These are phyloP conservation scores for Xanthia togata DNA, from an alignment of 2,888 invertebrate genomes.

Conservation along the genomic window DNA sequence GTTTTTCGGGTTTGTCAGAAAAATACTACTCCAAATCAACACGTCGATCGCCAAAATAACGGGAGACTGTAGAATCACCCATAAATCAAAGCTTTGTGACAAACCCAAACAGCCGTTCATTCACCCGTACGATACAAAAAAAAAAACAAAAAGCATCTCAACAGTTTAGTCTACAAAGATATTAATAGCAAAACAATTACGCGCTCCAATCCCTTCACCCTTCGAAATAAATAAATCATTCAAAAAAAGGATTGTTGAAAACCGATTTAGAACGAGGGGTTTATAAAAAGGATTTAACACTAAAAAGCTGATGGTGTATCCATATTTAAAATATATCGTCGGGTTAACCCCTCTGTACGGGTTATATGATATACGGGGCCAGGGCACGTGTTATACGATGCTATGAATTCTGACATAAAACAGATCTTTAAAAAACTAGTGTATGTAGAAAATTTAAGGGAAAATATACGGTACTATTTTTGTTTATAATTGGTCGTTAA, in stretches of 20 bases:
- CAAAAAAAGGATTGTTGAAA: slow-evolving; percentile 80
- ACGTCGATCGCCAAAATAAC: background rate
- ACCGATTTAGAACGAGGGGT: slow-evolving; percentile 79
- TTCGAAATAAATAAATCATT: slow-evolving; percentile 77
- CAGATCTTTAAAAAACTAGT: slow-evolving; percentile 68
- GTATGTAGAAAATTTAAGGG: slow-evolving; percentile 24
- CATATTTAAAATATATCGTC: slow-evolving; percentile 82
- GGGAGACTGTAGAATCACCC: background rate
- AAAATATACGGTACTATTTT: slow-evolving; percentile 36
- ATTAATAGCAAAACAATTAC: slow-evolving; percentile 65
- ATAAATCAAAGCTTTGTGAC: slow-evolving; percentile 35
- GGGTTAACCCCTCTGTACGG: slow-evolving; percentile 78
- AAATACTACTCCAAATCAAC: background rate
- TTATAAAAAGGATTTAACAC: slow-evolving; percentile 82
- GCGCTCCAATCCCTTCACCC: slow-evolving; percentile 52
- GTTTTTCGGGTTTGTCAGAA: background rate
- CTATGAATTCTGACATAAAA: slow-evolving; percentile 81
- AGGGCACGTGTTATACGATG: slow-evolving; percentile 82
- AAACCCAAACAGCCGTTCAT: slow-evolving; percentile 45
- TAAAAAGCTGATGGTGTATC: slow-evolving; percentile 77
- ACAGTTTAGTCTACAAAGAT: slow-evolving; percentile 50
- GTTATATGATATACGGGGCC: slow-evolving; percentile 76
- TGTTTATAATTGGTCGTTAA: slow-evolving; percentile 74
- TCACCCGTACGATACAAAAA: slow-evolving; percentile 45
- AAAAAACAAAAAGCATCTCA: slow-evolving; percentile 35